phyloP scores from a whole-genome alignment of 2,797 vertebrate species.

The Cynodonichthys magdalenae region DNA sequence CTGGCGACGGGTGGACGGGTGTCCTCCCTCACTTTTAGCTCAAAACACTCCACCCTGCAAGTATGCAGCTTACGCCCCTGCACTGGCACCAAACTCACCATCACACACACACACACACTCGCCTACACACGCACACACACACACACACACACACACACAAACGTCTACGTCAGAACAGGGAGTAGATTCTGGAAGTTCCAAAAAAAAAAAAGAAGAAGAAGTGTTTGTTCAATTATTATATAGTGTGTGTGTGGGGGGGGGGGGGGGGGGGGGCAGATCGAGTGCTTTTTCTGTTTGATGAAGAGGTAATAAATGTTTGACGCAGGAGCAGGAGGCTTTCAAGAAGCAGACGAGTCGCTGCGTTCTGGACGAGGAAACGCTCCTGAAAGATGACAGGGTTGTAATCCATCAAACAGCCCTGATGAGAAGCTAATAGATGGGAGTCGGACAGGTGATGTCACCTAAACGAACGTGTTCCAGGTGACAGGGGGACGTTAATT shows the following conservation, averaged over 20 bases:
- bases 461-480: background rate
- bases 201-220: too few species aligned
- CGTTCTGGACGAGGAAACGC: constrained; percentile 13
- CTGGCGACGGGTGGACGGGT: background rate
- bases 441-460: background rate
- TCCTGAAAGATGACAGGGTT: constrained; percentile 7
- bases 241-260: background rate
- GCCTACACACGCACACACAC: constrained; percentile 5
- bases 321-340: constrained; percentile 10
- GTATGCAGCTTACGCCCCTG: constrained; percentile 61
- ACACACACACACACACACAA: constrained; percentile 1
- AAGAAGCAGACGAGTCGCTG: constrained; percentile 6
- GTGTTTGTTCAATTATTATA: constrained; percentile 43
- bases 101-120: constrained; percentile 29
- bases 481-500: constrained; percentile 35
- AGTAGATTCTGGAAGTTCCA: constrained; percentile 33
- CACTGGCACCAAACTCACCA: constrained; percentile 63
- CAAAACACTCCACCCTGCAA: constrained; percentile 53
- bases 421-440: constrained; percentile 9
- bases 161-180: constrained; percentile 37
- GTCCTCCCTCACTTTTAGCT: constrained; percentile 20
- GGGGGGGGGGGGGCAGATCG: constrained; percentile 15
- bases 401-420: constrained; percentile 3
- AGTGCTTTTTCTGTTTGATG: constrained; percentile 25
- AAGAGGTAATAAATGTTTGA: constrained; percentile 16